Evolutionary conservation across 2,888 invertebrate genomes (phyloP).

Genomic region (Lithophane ornitopus): DNA sequence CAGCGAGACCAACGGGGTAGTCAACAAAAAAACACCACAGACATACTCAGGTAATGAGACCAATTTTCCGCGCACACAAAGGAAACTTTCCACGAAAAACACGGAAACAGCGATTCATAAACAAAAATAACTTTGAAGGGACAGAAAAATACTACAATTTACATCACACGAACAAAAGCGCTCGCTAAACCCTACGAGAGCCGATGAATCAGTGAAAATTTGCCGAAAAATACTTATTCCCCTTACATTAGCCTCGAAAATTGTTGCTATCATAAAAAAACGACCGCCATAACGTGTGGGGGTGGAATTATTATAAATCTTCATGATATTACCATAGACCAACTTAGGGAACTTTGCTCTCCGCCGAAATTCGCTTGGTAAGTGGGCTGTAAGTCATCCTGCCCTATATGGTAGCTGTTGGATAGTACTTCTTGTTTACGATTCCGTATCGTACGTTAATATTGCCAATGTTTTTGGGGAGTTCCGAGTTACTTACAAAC

Average conservation of each 20-base stretch:
- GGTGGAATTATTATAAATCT: conserved; percentile 90
- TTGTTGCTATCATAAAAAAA: conserved; percentile 84
- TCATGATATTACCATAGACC: conserved; percentile 89
- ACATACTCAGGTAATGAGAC: conserved; percentile 12
- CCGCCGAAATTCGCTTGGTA: conserved; percentile 84
- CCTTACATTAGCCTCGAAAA: conserved; percentile 81
- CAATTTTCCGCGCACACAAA: conserved; percentile 16
- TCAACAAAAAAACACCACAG: neutral
- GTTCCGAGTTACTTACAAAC: conserved; percentile 24
- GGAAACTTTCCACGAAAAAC: conserved; percentile 26
- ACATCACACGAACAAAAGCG: conserved; percentile 52
- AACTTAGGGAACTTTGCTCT: conserved; percentile 88
- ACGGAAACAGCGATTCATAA: conserved; percentile 39
- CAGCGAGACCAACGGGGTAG: too few relatives aligned
- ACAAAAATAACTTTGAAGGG: conserved; percentile 41
- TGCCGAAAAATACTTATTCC: conserved; percentile 75
- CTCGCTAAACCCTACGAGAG: conserved; percentile 27
- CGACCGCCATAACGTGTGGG: conserved; percentile 81
- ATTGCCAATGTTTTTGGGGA: conserved; percentile 45
- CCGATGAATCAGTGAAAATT: conserved; percentile 75
- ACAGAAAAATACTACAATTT: conserved; percentile 55
- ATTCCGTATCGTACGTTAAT: conserved; percentile 59
- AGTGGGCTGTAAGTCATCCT: conserved; percentile 88
- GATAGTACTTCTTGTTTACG: conserved; percentile 77
- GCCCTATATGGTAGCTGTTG: conserved; percentile 74